These are phyloP conservation scores for Sphenodon punctatus DNA, from an alignment of 2,797 vertebrate genomes.

Conservation along the genomic window DNA sequence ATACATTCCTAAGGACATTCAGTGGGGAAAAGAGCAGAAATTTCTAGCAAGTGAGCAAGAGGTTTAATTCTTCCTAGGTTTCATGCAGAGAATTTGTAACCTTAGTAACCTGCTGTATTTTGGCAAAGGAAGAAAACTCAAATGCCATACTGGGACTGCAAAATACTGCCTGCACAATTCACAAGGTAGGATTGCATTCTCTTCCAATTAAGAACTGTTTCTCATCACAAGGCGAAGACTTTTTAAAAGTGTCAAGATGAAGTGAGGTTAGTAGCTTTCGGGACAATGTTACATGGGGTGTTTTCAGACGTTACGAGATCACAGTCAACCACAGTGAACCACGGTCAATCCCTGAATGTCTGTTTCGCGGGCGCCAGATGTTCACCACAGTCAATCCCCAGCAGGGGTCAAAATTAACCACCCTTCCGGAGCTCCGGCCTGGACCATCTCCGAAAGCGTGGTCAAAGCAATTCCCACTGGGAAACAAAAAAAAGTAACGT, in stretches of 20 bases:
- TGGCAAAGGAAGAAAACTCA: conserved; percentile 2
- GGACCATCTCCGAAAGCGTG: too few relatives aligned
- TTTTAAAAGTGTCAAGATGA: conserved; percentile 10
- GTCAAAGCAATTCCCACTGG: too few relatives aligned
- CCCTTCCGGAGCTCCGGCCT: too few relatives aligned
- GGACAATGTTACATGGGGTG: too few relatives aligned
- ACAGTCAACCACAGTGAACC: too few relatives aligned
- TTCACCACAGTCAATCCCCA: too few relatives aligned
- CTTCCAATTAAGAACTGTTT: background rate
- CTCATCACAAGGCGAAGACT: background rate
- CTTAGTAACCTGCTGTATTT: background rate
- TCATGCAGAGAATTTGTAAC: background rate
- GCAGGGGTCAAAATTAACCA: too few relatives aligned
- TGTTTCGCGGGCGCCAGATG: too few relatives aligned
- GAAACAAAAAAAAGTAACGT: too few relatives aligned
- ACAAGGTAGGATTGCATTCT: background rate
- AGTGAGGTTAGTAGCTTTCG: background rate
- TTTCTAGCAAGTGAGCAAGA: background rate
- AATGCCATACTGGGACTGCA: conserved; percentile 14
- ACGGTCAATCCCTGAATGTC: too few relatives aligned
- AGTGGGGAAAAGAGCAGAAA: background rate
- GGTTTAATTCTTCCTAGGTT: background rate
- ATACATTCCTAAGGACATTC: background rate
- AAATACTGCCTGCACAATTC: background rate
- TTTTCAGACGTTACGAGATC: too few relatives aligned